These are phyloP conservation scores for Drosophila sulfurigaster DNA, from an alignment of 1,140 invertebrate genomes.

Conservation along the genomic window DNA sequence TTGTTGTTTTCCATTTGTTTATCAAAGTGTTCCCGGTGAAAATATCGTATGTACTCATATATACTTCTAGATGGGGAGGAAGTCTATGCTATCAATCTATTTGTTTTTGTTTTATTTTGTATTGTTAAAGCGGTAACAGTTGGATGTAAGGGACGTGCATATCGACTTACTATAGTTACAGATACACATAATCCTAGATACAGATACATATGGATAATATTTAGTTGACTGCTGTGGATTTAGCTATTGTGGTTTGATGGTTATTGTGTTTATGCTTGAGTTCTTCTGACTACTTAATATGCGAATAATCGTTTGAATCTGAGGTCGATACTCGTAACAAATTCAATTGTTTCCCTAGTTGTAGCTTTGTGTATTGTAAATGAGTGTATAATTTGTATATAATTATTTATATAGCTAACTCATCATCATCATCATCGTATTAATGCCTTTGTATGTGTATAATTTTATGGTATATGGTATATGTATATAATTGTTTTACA, in stretches of 20 bases:
- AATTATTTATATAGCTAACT: constrained; percentile 53
- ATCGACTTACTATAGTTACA: constrained; percentile 36
- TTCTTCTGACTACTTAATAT: constrained; percentile 48
- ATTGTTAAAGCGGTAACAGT: constrained; percentile 47
- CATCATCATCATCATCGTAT: constrained; percentile 16
- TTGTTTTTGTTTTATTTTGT: constrained; percentile 22
- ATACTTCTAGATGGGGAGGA: constrained; percentile 35
- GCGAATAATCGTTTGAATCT: constrained; percentile 36
- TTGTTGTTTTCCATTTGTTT: constrained; percentile 41
- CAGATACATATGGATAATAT: constrained; percentile 19
- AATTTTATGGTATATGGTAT: constrained; percentile 46
- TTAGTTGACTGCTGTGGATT: constrained; percentile 36
- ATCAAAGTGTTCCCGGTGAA: constrained; percentile 70
- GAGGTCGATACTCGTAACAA: constrained; percentile 49
- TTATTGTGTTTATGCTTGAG: not conserved
- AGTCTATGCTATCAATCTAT: constrained; percentile 58
- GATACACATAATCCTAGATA: constrained; percentile 14
- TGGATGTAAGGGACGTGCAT: constrained; percentile 37
- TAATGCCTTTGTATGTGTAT: constrained; percentile 62
- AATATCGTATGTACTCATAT: constrained; percentile 43
- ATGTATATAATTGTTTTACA: constrained; percentile 77
- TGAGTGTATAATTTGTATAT: constrained; percentile 77
- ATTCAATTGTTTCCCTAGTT: constrained; percentile 66
- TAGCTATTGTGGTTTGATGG: constrained; percentile 13
- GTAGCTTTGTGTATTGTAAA: constrained; percentile 66